Base-by-base conservation (phyloP, 2,888 invertebrate species). In the Andrena camellia region DNA sequence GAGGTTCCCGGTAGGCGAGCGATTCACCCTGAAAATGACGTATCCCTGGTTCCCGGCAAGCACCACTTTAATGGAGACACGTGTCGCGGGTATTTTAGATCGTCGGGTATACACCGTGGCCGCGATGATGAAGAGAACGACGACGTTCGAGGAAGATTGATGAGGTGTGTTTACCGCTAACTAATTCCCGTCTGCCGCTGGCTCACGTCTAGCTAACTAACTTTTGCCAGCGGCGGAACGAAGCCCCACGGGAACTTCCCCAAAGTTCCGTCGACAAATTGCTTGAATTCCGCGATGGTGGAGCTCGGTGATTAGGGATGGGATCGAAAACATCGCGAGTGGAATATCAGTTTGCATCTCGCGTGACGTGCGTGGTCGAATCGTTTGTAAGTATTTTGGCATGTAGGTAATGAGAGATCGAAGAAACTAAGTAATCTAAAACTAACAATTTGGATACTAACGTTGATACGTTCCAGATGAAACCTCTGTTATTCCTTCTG, bases 91-190 rank as follows among this genome's bases (percentile, higher is more conserved):
- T 90, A 91, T 92, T 92, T 92, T 87, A 81, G 90, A 92, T 91
- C 87, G 85, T 81, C 83, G 20, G 57, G 88, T 42, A 84, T 79
- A 78, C 83, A 86, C 84, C 87, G 81, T 84, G 86, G 57, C 88
- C 85, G 86, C 77, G 86, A 84, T 86, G 86, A 82, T 84, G 83
- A 85, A 85, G 88, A 81, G 84, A 81, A 84, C 87, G 90, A 89
- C 86, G 91, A 90, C 90, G 88, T 88, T 88, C 85, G 83, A 81
- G 86, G 91, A 93, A 93, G 93, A 93, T 93, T 93, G 92, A 93
- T 93, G 93, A 92, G 92, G 83, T 89, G 89, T 90, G 90, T 91
- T 92, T 91, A 92, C 92, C 88, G 88, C 91, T 90, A 91, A 91
- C 87, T 87, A 88, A 86, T 85, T 84, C 84, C 74, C 72, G 77